Percentiles rank a stretch among this genome's conserved stretches.
phyloP scores from a whole-genome alignment of 2,888 invertebrate species.

The Caenorhabditis sulstoni region DNA sequence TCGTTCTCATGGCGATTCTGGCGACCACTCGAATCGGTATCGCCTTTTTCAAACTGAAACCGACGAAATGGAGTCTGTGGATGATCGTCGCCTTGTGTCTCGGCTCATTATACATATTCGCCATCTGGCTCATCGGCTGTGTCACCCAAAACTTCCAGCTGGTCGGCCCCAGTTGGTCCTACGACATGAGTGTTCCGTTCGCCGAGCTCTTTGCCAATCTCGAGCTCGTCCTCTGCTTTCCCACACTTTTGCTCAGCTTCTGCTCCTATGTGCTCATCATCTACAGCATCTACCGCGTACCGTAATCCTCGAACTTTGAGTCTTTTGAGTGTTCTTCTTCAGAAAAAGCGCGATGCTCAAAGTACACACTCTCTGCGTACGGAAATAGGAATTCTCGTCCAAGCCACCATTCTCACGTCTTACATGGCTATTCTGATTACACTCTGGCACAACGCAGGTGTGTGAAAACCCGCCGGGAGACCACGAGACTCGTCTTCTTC shows the following conservation, averaged over 20 bases:
- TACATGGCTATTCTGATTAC: conserved; percentile 58
- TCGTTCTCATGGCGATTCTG: conserved; percentile 28
- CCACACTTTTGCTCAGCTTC: conserved; percentile 36
- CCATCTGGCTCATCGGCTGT: conserved; percentile 28
- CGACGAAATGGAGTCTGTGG: conserved; percentile 9
- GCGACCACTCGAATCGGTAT: conserved; percentile 26
- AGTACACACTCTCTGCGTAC: conserved; percentile 22
- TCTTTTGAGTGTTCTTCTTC: neutral
- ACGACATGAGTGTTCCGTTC: conserved; percentile 33
- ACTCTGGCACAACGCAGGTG: conserved; percentile 62
- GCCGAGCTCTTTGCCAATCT: conserved; percentile 30
- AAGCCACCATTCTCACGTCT: conserved; percentile 51
- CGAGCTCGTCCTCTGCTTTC: conserved; percentile 45
- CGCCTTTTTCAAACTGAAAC: conserved; percentile 26
- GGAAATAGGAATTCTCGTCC: conserved; percentile 50
- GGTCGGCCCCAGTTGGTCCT: conserved; percentile 37
- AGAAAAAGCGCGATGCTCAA: conserved; percentile 21
- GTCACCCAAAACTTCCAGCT: conserved; percentile 41
- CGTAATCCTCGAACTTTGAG: neutral
- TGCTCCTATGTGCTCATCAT: conserved; percentile 39
- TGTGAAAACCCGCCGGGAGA: conserved; percentile 7
- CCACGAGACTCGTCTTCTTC: neutral
- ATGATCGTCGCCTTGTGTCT: conserved; percentile 5
- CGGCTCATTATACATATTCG: conserved; percentile 20
- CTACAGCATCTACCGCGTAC: conserved; percentile 28